Conservation (phyloP, 1,140 invertebrate genomes). For the Drosophila gunungcola region DNA sequence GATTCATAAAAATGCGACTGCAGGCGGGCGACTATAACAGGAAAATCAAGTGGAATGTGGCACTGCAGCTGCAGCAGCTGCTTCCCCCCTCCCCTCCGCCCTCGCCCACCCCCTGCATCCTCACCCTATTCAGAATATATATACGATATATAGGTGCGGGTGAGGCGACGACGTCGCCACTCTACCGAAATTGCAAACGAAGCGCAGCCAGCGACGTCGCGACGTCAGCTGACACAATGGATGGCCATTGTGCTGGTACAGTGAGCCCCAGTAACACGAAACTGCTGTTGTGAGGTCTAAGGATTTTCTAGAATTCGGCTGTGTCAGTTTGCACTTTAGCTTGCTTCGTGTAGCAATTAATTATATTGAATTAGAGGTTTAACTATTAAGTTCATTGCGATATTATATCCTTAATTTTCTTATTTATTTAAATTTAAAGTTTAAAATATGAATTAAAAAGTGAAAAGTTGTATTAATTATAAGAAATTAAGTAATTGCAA, state of each 20-base stretch:
- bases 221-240: slow-evolving; percentile 78
- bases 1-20: slow-evolving; percentile 79
- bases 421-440: no score
- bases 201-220: slow-evolving; percentile 40
- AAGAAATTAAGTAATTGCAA: no score
- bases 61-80: slow-evolving; percentile 68
- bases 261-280: slow-evolving; percentile 5
- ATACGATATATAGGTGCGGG: slow-evolving; percentile 39
- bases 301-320: no score
- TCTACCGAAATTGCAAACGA: slow-evolving; percentile 68
- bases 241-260: slow-evolving; percentile 53
- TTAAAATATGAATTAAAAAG: no score
- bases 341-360: no score
- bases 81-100: slow-evolving; percentile 3
- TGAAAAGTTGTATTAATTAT: no score
- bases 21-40: slow-evolving; percentile 62
- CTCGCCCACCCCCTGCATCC: neutral
- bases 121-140: slow-evolving; percentile 32
- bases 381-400: no score
- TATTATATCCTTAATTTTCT: no score
- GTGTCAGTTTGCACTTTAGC: neutral
- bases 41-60: slow-evolving; percentile 80
- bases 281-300: neutral
- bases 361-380: no score
- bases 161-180: slow-evolving; percentile 50